Percentiles rank a stretch among this genome's conserved stretches.
phyloP scores from a whole-genome alignment of 2,888 invertebrate genomes.

The Anodontia alba region DNA sequence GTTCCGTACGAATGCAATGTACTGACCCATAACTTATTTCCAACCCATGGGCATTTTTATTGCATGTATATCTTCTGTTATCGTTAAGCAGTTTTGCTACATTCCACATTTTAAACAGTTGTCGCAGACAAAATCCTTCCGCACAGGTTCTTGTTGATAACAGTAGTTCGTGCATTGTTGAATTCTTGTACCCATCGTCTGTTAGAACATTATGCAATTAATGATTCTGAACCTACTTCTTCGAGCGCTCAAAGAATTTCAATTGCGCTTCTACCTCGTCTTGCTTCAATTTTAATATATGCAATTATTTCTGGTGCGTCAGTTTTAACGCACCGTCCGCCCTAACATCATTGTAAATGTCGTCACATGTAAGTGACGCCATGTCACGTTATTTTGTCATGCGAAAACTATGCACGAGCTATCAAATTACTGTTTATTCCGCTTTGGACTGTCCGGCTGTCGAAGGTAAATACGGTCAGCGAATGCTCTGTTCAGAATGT shows the following conservation, averaged over 20 bases:
- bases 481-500: too few species aligned
- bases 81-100: neutral
- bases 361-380: neutral
- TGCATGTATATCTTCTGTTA: conserved; percentile 5
- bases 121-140: neutral
- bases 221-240: conserved; percentile 1
- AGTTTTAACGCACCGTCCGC: neutral
- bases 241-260: conserved; percentile 10
- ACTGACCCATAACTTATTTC: too few species aligned
- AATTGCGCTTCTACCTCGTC: neutral
- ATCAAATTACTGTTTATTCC: too few species aligned
- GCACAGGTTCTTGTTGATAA: neutral
- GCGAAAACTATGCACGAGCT: too few species aligned
- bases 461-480: too few species aligned
- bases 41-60: neutral
- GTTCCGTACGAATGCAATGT: conserved; percentile 4
- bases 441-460: too few species aligned
- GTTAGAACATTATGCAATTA: conserved; percentile 3
- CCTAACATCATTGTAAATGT: neutral
- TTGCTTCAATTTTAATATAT: conserved; percentile 19
- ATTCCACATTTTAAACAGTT: neutral
- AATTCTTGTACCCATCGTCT: neutral
- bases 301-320: neutral
- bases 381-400: too few species aligned
- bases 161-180: neutral